Percentiles rank a stretch among this genome's conserved stretches.
phyloP scores from a whole-genome alignment of 2,113 vertebrate species.

The Herpailurus yagouaroundi region DNA sequence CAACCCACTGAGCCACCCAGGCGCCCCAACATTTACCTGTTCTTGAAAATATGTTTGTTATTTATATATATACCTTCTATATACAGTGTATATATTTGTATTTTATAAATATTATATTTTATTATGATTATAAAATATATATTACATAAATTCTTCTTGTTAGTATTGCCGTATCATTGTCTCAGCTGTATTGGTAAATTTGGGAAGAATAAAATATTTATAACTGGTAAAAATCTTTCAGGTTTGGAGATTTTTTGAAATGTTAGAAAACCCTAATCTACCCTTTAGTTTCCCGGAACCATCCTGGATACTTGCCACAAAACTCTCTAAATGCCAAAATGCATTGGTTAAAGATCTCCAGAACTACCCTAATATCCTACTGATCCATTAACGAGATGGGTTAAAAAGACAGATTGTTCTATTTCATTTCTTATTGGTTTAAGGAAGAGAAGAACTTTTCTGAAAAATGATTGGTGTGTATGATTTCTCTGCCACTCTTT shows the following conservation, averaged over 20 bases:
- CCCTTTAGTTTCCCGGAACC: neutral
- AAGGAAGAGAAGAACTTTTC: neutral
- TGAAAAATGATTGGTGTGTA: neutral
- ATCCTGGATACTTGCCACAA: neutral
- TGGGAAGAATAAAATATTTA: constrained; percentile 38
- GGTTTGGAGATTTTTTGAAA: constrained; percentile 36
- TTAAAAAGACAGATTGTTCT: neutral
- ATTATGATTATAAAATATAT: neutral
- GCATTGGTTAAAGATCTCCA: neutral
- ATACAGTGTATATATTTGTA: neutral
- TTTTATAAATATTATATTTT: neutral
- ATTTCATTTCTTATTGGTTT: neutral
- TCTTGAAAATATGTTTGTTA: neutral
- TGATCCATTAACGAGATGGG: neutral
- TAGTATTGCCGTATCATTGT: neutral
- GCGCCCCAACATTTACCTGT: neutral
- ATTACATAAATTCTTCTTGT: neutral
- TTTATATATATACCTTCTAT: neutral
- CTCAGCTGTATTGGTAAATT: neutral
- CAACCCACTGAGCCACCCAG: too few relatives aligned
- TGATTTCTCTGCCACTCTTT: neutral
- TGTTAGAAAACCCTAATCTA: constrained; percentile 6
- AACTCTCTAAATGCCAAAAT: neutral
- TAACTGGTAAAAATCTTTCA: neutral
- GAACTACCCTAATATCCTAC: neutral